Evolutionary conservation across 2,797 vertebrate genomes (phyloP).

Genomic region (Protonibea diacanthus): DNA sequence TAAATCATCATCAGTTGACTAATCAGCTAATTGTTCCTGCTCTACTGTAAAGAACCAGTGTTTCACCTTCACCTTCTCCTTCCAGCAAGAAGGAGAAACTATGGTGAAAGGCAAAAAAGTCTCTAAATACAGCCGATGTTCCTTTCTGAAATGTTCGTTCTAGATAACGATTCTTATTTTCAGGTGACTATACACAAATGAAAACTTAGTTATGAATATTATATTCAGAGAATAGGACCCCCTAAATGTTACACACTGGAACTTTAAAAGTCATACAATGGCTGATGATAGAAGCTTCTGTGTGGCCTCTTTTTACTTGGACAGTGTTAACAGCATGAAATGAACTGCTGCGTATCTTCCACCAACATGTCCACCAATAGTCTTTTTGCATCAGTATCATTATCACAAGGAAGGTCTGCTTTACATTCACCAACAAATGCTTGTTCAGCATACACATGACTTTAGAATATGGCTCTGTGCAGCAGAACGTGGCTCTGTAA

Average conservation of each 20-base stretch:
- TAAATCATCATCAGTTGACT: no score
- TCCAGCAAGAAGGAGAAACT: no score
- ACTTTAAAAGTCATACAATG: neutral
- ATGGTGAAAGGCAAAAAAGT: no score
- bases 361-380: neutral
- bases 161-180: no score
- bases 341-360: neutral
- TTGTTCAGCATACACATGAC: neutral
- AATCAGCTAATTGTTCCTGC: neutral
- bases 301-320: neutral
- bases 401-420: neutral
- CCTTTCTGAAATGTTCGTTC: no score
- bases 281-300: neutral
- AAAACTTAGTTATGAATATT: no score
- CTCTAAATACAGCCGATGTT: no score
- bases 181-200: no score
- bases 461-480: neutral
- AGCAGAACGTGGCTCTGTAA: conserved; percentile 22
- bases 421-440: conserved; percentile 4
- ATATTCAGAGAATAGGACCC: no score
- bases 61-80: no score
- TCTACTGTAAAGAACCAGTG: neutral
- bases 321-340: neutral
- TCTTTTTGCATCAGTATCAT: conserved; percentile 3
- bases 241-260: no score